Conservation (phyloP, 1,140 invertebrate genomes). For the Vanessa atalanta region DNA sequence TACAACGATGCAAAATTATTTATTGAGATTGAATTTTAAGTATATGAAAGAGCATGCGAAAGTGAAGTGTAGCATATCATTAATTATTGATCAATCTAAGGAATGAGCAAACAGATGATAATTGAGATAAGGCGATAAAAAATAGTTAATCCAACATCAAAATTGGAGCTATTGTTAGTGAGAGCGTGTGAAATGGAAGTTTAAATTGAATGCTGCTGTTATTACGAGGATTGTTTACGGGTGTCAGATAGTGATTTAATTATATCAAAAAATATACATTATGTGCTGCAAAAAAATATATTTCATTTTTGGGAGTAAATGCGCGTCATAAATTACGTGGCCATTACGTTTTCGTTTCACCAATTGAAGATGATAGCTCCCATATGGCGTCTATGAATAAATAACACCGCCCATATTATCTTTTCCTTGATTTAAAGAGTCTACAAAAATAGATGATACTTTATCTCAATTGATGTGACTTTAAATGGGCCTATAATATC, state of each 20-base stretch:
- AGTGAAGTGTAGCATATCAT: constrained; percentile 38
- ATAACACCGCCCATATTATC: constrained; percentile 28
- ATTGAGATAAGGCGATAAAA: constrained; percentile 31
- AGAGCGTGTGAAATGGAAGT: constrained; percentile 58
- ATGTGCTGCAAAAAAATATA: neutral
- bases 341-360: constrained; percentile 15
- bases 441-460: constrained; percentile 18
- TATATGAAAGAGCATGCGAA: constrained; percentile 19
- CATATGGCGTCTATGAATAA: constrained; percentile 29
- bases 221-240: constrained; percentile 47
- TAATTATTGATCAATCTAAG: constrained; percentile 35
- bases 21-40: constrained; percentile 18
- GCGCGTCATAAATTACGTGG: constrained; percentile 8
- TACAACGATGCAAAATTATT: constrained; percentile 11
- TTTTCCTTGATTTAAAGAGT: constrained; percentile 3
- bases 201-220: constrained; percentile 46
- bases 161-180: constrained; percentile 55
- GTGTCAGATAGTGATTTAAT: constrained; percentile 30
- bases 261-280: constrained; percentile 4
- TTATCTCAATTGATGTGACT: neutral
- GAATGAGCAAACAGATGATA: constrained; percentile 26
- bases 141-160: constrained; percentile 53
- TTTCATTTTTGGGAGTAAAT: neutral
- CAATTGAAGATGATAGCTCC: constrained; percentile 20
- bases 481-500: neutral